These are phyloP conservation scores for Neolamprologus sp. DNA, from an alignment of 2,113 vertebrate genomes.

Conservation along the genomic window DNA sequence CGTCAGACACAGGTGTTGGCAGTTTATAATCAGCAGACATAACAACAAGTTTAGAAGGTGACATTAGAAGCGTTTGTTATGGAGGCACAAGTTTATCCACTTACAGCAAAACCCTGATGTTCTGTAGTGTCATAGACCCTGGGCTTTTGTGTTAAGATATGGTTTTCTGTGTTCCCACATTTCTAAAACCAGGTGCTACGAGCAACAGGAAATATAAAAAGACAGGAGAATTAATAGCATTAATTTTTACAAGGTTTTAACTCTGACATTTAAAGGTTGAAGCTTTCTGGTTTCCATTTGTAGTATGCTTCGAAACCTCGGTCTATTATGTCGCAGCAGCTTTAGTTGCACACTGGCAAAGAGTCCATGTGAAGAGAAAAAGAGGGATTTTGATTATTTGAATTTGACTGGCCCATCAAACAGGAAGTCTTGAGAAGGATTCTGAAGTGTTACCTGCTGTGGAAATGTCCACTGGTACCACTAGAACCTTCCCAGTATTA, in stretches of 20 bases:
- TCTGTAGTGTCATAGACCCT: background rate
- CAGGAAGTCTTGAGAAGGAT: background rate
- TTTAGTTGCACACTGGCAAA: background rate
- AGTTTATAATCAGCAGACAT: background rate
- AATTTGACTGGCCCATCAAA: background rate
- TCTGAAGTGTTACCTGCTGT: background rate
- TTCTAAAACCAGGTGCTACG: background rate
- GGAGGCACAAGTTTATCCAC: background rate
- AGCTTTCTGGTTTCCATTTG: background rate
- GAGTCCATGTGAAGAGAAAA: background rate
- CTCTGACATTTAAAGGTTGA: background rate
- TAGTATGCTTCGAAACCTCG: background rate
- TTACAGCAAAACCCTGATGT: background rate
- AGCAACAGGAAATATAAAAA: background rate
- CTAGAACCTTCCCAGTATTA: background rate
- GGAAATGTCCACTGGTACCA: background rate
- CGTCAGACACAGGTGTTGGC: background rate
- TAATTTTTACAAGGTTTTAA: background rate
- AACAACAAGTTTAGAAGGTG: background rate
- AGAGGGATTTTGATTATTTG: background rate
- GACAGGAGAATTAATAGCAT: background rate
- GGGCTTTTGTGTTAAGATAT: background rate
- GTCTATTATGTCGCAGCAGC: background rate
- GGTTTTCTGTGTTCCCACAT: background rate
- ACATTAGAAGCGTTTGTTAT: background rate